Base-by-base conservation (phyloP, 1,140 invertebrate species). In the Sesamia nonagrioides region DNA sequence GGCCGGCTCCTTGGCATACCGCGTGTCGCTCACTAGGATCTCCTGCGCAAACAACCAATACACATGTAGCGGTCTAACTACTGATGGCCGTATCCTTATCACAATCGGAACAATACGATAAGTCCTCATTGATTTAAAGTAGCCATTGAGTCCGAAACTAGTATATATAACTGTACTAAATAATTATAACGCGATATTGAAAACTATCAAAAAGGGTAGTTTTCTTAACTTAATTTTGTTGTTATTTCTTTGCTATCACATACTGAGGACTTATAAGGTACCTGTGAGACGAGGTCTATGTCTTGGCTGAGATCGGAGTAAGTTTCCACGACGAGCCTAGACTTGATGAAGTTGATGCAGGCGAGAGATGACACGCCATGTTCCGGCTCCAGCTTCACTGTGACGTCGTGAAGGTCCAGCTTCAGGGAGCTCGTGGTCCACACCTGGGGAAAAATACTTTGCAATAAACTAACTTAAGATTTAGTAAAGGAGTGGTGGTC, bases 261-360 rank as follows among this genome's bases (percentile, higher is more conserved):
- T 27, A 27, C 27, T 27, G 27, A 27, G 27, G 27, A 2, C 1
- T 40, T 8, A 40, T 4, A 3, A 18, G 0, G 1, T 1, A 95
- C 95, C 91, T 98, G 97, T 0, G 98, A 99, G 0, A 99, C 98
- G 4, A 99, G 95, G 95, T 99, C 98, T 35, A 99, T 97, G 88
- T 99, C 98, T 94, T 98, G 98, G 9, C 98, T 97, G 11, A 97
- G 96, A 94, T 99, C 98, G 80, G 97, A 98, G 87, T 97, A 97
- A 1, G 97, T 97, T 87, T 99, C 98, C 58, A 98, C 96, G 21
- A 97, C 97, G 2, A 99, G 93, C 35, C 97, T 96, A 0, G 98
- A 99, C 89, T 98, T 98, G 68, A 99, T 98, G 91, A 99, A 99
- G 92, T 99, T 98, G 71, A 99, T 96, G 81, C 97, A 97, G 1